Evolutionary conservation across 2,797 vertebrate species (phyloP).

Genomic region (Rhinogobio ventralis): DNA sequence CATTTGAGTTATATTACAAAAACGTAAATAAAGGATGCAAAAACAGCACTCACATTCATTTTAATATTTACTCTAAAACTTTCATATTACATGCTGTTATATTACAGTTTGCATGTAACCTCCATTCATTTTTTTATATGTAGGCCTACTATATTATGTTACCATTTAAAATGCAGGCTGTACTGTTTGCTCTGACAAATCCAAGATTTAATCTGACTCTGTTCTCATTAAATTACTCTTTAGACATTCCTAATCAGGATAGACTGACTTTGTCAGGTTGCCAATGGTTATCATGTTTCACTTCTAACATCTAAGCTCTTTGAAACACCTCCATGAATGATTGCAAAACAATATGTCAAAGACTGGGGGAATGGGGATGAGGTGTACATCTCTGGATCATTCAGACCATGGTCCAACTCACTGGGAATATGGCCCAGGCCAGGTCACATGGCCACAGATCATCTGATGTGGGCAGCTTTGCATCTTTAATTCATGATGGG

Average conservation of each 20-base stretch:
- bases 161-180: not conserved
- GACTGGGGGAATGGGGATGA: slow-evolving; percentile 42
- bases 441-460: slow-evolving; percentile 52
- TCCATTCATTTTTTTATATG: not conserved
- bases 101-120: not conserved
- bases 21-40: not conserved
- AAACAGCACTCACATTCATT: not conserved
- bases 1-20: not conserved
- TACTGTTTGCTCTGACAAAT: not conserved
- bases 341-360: slow-evolving; percentile 44
- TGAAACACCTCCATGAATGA: slow-evolving; percentile 25
- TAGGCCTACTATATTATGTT: not conserved
- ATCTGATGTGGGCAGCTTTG: slow-evolving; percentile 46
- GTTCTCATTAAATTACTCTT: not conserved
- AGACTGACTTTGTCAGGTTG: slow-evolving; percentile 38
- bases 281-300: slow-evolving; percentile 59
- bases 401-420: slow-evolving; percentile 33
- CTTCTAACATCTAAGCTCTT: slow-evolving; percentile 13
- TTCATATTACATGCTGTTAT: not conserved
- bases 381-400: slow-evolving; percentile 43
- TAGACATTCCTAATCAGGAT: slow-evolving; percentile 29
- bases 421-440: slow-evolving; percentile 19
- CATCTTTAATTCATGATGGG: slow-evolving; percentile 71
- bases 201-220: not conserved
- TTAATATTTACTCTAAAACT: not conserved